Conservation (phyloP, 2,888 invertebrate species). For the Danaus chrysippus region DNA sequence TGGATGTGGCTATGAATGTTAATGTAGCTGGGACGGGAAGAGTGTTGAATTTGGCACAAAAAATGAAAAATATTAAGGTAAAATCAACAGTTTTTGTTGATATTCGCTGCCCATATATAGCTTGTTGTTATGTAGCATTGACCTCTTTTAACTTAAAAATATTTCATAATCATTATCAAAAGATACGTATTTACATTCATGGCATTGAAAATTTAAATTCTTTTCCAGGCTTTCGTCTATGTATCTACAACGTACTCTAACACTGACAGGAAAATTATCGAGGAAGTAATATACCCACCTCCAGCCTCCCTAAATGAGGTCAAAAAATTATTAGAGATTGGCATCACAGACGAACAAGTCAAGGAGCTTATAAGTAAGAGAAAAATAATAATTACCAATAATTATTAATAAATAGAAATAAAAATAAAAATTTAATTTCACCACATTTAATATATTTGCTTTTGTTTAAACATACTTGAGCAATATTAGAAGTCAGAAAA, state of each 20-base stretch:
- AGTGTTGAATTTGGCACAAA: constrained; percentile 39
- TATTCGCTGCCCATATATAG: no score
- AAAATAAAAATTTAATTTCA: no score
- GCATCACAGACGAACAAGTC: constrained; percentile 24
- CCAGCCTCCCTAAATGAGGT: constrained; percentile 33
- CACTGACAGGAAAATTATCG: constrained; percentile 26
- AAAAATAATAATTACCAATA: no score
- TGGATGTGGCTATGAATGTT: constrained; percentile 32
- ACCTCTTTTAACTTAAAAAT: not conserved
- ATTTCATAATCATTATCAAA: not conserved
- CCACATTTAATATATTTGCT: no score
- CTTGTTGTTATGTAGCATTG: not conserved
- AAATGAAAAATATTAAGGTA: constrained; percentile 43
- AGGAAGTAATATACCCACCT: constrained; percentile 36
- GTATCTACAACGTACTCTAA: constrained; percentile 38
- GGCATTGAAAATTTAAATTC: not conserved
- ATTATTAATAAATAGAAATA: no score
- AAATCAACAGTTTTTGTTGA: not conserved
- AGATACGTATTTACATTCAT: not conserved
- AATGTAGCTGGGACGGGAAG: constrained; percentile 41
- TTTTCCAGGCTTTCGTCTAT: constrained; percentile 35
- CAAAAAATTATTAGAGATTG: constrained; percentile 32
- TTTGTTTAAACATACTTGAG: no score
- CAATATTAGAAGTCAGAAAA: no score
- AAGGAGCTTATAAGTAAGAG: constrained; percentile 39